These are phyloP conservation scores for Cerceris ruficornis DNA, from an alignment of 2,888 invertebrate species.

Conservation along the genomic window DNA sequence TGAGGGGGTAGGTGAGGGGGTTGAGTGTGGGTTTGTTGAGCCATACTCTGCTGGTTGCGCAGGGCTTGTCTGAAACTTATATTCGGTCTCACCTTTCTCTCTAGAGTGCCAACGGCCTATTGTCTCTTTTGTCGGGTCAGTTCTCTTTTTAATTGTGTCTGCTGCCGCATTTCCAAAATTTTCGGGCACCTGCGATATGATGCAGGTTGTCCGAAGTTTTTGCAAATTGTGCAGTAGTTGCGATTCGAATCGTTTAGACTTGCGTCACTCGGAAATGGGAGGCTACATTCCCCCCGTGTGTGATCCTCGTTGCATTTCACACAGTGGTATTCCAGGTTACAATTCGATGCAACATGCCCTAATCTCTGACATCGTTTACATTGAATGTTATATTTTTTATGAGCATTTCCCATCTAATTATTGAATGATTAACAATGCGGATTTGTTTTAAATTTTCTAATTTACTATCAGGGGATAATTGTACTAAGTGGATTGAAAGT, in stretches of 20 bases:
- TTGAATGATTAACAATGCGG: too few relatives aligned
- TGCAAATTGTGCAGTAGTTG: constrained; percentile 16
- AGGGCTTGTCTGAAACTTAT: background rate
- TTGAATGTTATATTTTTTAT: background rate
- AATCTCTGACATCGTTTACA: background rate
- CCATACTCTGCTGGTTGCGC: too few relatives aligned
- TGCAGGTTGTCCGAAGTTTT: constrained; percentile 6
- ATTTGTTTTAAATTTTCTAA: too few relatives aligned
- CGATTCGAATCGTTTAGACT: background rate
- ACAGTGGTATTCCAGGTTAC: background rate
- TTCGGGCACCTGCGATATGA: constrained; percentile 49
- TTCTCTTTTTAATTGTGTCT: background rate
- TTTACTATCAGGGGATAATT: background rate
- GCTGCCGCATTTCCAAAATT: background rate
- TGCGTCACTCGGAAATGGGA: background rate
- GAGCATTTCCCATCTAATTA: too few relatives aligned
- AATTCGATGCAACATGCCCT: background rate
- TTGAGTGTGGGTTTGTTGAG: too few relatives aligned
- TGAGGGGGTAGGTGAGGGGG: too few relatives aligned
- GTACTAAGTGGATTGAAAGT: background rate
- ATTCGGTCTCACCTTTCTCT: background rate
- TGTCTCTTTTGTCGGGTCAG: background rate
- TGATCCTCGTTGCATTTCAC: background rate
- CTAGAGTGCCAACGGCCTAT: background rate
- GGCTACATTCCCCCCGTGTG: background rate